Conservation (phyloP, 2,113 vertebrate species). For the Hucho hucho region DNA sequence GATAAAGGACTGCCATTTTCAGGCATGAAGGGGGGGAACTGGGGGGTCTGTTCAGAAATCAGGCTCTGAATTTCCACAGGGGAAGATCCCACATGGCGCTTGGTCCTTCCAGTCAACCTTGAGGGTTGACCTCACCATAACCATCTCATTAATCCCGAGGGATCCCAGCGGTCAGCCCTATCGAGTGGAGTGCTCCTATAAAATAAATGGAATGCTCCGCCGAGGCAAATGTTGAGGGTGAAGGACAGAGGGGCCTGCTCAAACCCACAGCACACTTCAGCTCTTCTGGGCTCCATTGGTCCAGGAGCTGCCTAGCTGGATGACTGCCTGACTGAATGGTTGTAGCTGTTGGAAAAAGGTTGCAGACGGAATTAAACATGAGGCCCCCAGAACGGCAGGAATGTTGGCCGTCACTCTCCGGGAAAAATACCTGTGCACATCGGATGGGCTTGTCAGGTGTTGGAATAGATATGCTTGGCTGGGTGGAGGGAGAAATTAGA, state of each 20-base stretch:
- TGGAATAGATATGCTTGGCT: constrained; percentile 66
- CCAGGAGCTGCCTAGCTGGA: neutral
- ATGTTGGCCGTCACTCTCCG: constrained; percentile 63
- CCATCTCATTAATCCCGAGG: too few species aligned
- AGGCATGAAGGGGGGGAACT: too few species aligned
- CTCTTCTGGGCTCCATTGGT: constrained; percentile 41
- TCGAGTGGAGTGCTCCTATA: constrained; percentile 73
- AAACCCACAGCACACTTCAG: constrained; percentile 41
- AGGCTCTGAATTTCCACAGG: too few species aligned
- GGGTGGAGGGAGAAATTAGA: constrained; percentile 62
- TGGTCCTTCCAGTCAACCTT: too few species aligned
- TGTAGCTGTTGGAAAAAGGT: constrained; percentile 48
- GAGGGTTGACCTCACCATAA: too few species aligned
- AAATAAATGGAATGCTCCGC: constrained; percentile 58
- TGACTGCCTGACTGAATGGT: constrained; percentile 2
- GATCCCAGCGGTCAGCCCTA: constrained; percentile 52
- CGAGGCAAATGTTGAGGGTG: constrained; percentile 69
- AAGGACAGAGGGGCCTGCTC: constrained; percentile 66
- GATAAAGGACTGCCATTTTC: too few species aligned
- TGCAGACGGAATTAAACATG: constrained; percentile 76
- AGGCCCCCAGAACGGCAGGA: constrained; percentile 57
- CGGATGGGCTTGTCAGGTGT: constrained; percentile 69
- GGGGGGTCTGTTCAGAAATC: too few species aligned
- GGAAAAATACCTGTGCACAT: constrained; percentile 61
- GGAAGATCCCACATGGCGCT: too few species aligned